A percentile compares a stretch with the other conserved stretches of the same genome.
Conservation (phyloP, 2,113 vertebrate species). For the Rhinogobius similis region DNA sequence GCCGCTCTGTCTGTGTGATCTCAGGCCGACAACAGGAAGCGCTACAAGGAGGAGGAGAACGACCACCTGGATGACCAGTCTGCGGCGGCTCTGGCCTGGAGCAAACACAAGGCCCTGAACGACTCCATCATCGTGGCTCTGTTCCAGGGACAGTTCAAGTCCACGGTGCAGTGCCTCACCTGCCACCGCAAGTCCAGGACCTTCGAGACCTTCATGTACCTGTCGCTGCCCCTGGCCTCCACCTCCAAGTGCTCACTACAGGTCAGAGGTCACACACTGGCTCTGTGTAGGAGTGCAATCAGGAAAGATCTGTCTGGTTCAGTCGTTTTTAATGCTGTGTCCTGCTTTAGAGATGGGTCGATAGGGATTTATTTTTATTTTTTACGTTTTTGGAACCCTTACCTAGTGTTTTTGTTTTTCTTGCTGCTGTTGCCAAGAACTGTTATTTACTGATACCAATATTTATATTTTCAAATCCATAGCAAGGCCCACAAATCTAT, state of each 20-base stretch:
- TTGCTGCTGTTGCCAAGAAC: too few species aligned
- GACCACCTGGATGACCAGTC: constrained; percentile 89
- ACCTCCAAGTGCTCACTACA: constrained; percentile 94
- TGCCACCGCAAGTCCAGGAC: constrained; percentile 93
- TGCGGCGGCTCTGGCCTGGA: constrained; percentile 92
- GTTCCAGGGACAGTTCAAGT: constrained; percentile 98
- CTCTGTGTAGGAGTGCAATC: too few species aligned
- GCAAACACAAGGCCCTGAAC: constrained; percentile 94
- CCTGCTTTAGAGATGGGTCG: too few species aligned
- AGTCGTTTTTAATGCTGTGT: too few species aligned
- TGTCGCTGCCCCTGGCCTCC: constrained; percentile 90
- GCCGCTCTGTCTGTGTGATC: background rate
- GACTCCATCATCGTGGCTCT: constrained; percentile 94
- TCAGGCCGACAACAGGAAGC: constrained; percentile 94
- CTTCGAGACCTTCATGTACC: constrained; percentile 98
- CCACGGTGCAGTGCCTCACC: constrained; percentile 94
- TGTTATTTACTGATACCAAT: too few species aligned
- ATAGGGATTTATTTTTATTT: too few species aligned
- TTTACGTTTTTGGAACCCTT: too few species aligned
- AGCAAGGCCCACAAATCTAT: too few species aligned
- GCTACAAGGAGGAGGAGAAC: constrained; percentile 92
- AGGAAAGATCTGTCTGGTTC: too few species aligned
- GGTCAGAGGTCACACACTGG: constrained; percentile 79
- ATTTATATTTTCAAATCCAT: too few species aligned
- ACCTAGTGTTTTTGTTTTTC: too few species aligned